A percentile compares a stretch with the other conserved stretches of the same genome.
These are phyloP conservation scores for Drosophila pseudotakahashii DNA, from an alignment of 2,888 invertebrate genomes.

Conservation along the genomic window DNA sequence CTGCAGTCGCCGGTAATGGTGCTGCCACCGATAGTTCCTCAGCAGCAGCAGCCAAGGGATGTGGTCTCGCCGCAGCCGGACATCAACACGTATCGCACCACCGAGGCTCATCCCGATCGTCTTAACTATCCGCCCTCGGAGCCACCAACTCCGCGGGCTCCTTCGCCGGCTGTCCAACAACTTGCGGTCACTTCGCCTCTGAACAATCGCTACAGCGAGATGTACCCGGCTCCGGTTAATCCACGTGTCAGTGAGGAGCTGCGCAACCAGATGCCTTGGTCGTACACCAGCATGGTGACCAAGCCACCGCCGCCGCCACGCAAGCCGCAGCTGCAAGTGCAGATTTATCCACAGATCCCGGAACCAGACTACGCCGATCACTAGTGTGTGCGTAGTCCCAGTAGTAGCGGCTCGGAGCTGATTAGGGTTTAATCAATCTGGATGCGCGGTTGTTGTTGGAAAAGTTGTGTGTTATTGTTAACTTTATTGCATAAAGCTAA, in stretches of 20 bases:
- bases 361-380: slow-evolving; percentile 86
- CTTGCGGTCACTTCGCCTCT: slow-evolving; percentile 77
- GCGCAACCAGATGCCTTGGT: slow-evolving; percentile 87
- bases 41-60: slow-evolving; percentile 30
- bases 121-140: slow-evolving; percentile 76
- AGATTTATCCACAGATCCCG: slow-evolving; percentile 87
- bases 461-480: slow-evolving; percentile 71
- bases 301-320: slow-evolving; percentile 71
- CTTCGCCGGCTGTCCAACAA: slow-evolving; percentile 67
- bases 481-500: slow-evolving; percentile 75
- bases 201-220: slow-evolving; percentile 81
- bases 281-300: slow-evolving; percentile 84
- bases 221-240: slow-evolving; percentile 61
- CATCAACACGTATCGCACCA: slow-evolving; percentile 74
- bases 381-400: too few species aligned
- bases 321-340: slow-evolving; percentile 84
- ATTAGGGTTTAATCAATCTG: slow-evolving; percentile 43
- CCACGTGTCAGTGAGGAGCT: slow-evolving; percentile 84
- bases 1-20: slow-evolving; percentile 66
- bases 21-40: slow-evolving; percentile 51
- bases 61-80: slow-evolving; percentile 44
- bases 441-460: slow-evolving; percentile 25
- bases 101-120: slow-evolving; percentile 79
- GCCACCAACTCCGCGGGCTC: slow-evolving; percentile 36
- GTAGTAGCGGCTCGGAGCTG: slow-evolving; percentile 33